These are phyloP conservation scores for Muscidifurax raptorellus DNA, from an alignment of 1,140 invertebrate genomes.

Conservation along the genomic window DNA sequence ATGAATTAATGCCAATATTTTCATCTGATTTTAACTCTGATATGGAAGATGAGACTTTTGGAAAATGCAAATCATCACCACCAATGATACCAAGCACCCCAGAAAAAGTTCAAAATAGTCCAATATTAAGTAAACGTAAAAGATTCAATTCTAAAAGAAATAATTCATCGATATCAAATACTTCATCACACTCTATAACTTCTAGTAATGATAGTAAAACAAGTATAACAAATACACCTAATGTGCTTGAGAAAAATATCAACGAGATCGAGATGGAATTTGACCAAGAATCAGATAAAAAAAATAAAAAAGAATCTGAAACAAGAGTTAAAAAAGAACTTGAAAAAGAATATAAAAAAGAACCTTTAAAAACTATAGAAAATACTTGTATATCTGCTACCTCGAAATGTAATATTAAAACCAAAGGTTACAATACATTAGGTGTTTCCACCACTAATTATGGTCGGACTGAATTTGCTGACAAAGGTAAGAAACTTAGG, in stretches of 20 bases:
- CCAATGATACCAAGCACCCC: not conserved
- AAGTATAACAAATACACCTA: not conserved
- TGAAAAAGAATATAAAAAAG: not conserved
- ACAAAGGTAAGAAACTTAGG: constrained; percentile 41
- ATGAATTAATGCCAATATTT: constrained; percentile 36
- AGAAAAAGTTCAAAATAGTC: constrained; percentile 39
- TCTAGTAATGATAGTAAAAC: constrained; percentile 36
- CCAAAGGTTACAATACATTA: not conserved
- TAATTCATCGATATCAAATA: constrained; percentile 34
- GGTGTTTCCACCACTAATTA: constrained; percentile 38
- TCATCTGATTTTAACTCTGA: constrained; percentile 41
- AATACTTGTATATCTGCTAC: not conserved
- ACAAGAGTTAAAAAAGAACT: not conserved
- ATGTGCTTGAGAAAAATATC: constrained; percentile 24
- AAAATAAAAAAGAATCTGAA: not conserved
- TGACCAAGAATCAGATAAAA: not conserved
- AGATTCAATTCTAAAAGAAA: constrained; percentile 37
- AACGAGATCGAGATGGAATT: not conserved
- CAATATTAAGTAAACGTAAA: constrained; percentile 46
- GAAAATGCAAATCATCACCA: constrained; percentile 17
- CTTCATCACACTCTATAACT: not conserved
- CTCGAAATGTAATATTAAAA: not conserved
- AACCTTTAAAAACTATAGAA: constrained; percentile 25
- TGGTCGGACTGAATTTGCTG: constrained; percentile 31
- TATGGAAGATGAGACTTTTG: constrained; percentile 37